phyloP scores from a whole-genome alignment of 1,140 invertebrate species.

The Drosophila sproati region DNA sequence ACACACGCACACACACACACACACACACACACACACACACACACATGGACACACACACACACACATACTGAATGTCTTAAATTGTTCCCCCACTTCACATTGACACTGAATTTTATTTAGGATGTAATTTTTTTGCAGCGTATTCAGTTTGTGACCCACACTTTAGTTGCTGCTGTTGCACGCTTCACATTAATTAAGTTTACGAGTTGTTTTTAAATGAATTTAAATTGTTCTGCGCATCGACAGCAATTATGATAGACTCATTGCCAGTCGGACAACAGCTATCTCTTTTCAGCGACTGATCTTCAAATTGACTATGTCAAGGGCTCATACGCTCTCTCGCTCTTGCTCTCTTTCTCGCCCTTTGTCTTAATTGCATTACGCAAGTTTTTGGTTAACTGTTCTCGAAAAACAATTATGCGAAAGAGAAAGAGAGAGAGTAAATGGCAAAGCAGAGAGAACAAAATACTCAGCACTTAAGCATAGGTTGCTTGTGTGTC shows the following conservation, averaged over 20 bases:
- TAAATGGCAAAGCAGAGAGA: slow-evolving; percentile 8
- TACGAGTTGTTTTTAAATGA: slow-evolving; percentile 66
- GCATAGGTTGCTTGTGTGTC: slow-evolving; percentile 5
- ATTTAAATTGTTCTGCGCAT: slow-evolving; percentile 71
- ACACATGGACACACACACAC: slow-evolving; percentile 4
- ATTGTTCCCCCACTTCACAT: slow-evolving; percentile 18
- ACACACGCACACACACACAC: not conserved
- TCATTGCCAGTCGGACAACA: slow-evolving; percentile 19
- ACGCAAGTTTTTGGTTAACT: slow-evolving; percentile 59
- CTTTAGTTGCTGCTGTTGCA: slow-evolving; percentile 31
- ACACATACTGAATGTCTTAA: not conserved
- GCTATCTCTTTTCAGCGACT: slow-evolving; percentile 1
- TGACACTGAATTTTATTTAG: slow-evolving; percentile 70
- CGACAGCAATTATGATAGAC: slow-evolving; percentile 48
- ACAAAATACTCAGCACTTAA: slow-evolving; percentile 5
- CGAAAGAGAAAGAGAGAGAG: not conserved
- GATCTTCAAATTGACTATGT: slow-evolving; percentile 62
- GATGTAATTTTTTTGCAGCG: slow-evolving; percentile 37
- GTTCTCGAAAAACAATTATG: slow-evolving; percentile 56
- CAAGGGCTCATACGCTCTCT: slow-evolving; percentile 53
- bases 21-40: slow-evolving; percentile 4
- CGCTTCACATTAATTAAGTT: slow-evolving; percentile 62
- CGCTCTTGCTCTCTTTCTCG: not conserved
- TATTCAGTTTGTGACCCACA: slow-evolving; percentile 20
- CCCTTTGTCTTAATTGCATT: slow-evolving; percentile 66